A percentile compares a stretch with the other conserved stretches of the same genome.
Evolutionary conservation across 2,113 vertebrate species (phyloP).

Genomic region (Xenopus tropicalis): UCB_Xtro_10.0 CM004452.2:40107501-40108000

Average conservation of each 20-base stretch:
- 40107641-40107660: slow-evolving; percentile 17
- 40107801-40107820: background rate
- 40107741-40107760: no score
- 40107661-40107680: background rate
- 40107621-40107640: background rate
- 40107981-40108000: slow-evolving; percentile 41
- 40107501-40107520: slow-evolving; percentile 24
- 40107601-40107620: slow-evolving; percentile 19
- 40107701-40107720: background rate
- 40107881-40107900: slow-evolving; percentile 29
- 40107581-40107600: slow-evolving; percentile 3
- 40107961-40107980: slow-evolving; percentile 43
- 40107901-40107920: slow-evolving; percentile 44
- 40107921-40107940: slow-evolving; percentile 38
- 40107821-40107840: slow-evolving; percentile 11
- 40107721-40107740: no score
- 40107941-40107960: slow-evolving; percentile 42
- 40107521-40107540: slow-evolving; percentile 18
- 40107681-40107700: background rate
- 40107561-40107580: slow-evolving; percentile 6
- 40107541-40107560: slow-evolving; percentile 7
- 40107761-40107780: no score
- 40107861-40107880: slow-evolving; percentile 6
- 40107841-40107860: slow-evolving; percentile 10
- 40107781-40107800: no score